These are phyloP conservation scores for Epinotia demarniana DNA, from an alignment of 2,888 invertebrate genomes.

Conservation along the genomic window DNA sequence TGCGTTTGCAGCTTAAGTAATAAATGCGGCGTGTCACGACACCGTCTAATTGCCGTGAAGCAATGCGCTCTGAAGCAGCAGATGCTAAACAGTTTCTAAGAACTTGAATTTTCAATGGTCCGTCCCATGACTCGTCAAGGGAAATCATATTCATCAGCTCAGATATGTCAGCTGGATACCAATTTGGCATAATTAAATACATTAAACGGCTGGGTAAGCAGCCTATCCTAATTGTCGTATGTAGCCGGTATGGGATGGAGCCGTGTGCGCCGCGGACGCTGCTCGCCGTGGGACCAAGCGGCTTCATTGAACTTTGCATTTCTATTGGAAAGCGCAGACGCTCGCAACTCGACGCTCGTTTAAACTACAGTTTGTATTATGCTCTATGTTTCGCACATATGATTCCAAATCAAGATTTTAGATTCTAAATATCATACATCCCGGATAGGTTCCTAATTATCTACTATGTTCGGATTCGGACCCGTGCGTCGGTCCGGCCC, in stretches of 20 bases:
- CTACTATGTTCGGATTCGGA: too few species aligned
- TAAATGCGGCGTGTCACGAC: neutral
- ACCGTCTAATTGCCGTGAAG: neutral
- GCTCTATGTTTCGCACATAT: neutral
- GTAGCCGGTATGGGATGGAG: neutral
- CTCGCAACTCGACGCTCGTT: neutral
- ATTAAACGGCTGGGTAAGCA: neutral
- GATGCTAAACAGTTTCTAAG: neutral
- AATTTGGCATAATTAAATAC: neutral
- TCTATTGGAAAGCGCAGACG: conserved; percentile 41
- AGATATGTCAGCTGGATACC: neutral
- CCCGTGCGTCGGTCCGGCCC: too few species aligned
- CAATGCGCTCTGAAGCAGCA: neutral
- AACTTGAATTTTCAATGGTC: neutral
- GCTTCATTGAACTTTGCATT: conserved; percentile 40
- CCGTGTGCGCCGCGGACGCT: neutral
- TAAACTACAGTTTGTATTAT: neutral
- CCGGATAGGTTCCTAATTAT: too few species aligned
- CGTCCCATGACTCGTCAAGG: neutral
- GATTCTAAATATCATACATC: too few species aligned
- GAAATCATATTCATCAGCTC: neutral
- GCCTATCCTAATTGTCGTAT: too few species aligned
- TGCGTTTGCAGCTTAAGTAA: too few species aligned
- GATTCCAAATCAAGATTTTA: neutral
- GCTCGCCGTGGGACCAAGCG: conserved; percentile 19